phyloP scores from a whole-genome alignment of 1,140 invertebrate species.

The Daktulosphaira vitifoliae region DNA sequence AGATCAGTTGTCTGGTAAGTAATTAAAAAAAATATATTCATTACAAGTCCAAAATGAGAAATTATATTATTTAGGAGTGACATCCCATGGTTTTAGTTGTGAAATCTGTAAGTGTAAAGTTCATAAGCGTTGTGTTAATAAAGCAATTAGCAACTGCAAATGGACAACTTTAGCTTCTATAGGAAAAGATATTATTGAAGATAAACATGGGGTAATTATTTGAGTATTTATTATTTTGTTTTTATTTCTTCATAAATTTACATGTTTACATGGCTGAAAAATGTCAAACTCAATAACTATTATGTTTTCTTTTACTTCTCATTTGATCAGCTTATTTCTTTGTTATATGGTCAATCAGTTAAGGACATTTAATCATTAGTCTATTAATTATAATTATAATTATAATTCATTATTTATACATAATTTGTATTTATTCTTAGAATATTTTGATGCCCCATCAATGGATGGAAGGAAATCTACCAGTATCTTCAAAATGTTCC shows the following conservation, averaged over 20 bases:
- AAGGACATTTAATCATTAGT: no score
- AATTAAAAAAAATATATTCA: no score
- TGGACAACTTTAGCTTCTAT: slow-evolving; percentile 91
- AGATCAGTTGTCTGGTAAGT: slow-evolving; percentile 69
- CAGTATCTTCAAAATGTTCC: slow-evolving; percentile 84
- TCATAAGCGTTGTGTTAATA: slow-evolving; percentile 84
- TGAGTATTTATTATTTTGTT: not conserved
- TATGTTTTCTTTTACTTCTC: no score
- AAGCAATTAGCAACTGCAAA: slow-evolving; percentile 90
- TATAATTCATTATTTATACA: no score
- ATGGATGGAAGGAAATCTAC: slow-evolving; percentile 95
- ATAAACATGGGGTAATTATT: slow-evolving; percentile 72
- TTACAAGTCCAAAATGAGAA: no score
- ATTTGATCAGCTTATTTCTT: no score
- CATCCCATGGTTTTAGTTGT: slow-evolving; percentile 87
- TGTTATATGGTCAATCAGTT: no score
- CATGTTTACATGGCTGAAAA: no score
- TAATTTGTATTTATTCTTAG: slow-evolving; percentile 51
- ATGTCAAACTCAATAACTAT: no score
- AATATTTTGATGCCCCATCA: slow-evolving; percentile 92
- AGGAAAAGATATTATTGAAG: slow-evolving; percentile 87
- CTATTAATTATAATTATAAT: no score
- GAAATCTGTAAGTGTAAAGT: slow-evolving; percentile 96
- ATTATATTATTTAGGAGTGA: slow-evolving; percentile 61
- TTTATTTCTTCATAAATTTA: no score